Evolutionary conservation across 1,140 invertebrate species (phyloP).

Genomic region (Marisa cornuarietis): DNA sequence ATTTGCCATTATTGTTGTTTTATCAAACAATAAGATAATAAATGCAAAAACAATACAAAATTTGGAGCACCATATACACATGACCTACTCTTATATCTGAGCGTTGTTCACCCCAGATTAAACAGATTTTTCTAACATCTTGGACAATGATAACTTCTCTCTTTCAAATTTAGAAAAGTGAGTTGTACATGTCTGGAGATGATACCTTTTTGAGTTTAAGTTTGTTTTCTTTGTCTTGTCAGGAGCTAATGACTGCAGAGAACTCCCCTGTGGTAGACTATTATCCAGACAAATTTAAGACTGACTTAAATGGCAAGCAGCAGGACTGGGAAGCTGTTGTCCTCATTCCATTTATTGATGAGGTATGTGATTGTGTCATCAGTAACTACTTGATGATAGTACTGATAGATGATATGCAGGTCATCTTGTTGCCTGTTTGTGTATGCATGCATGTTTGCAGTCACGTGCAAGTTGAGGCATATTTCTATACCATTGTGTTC

Average conservation of each 20-base stretch:
- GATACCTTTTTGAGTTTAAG: not conserved
- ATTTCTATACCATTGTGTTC: too few species aligned
- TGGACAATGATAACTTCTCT: too few species aligned
- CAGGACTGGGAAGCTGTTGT: slow-evolving; percentile 99
- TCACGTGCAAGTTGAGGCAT: too few species aligned
- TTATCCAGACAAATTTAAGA: slow-evolving; percentile 90
- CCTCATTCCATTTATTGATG: slow-evolving; percentile 95
- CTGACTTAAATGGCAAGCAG: slow-evolving; percentile 84
- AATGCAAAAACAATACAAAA: too few species aligned
- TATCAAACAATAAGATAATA: too few species aligned
- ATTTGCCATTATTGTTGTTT: too few species aligned
- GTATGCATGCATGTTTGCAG: not conserved
- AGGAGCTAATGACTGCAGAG: slow-evolving; percentile 80
- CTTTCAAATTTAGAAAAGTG: too few species aligned
- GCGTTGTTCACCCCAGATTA: too few species aligned
- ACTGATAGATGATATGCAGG: not conserved
- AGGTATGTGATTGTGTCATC: slow-evolving; percentile 69
- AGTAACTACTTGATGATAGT: not conserved
- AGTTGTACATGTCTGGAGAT: too few species aligned
- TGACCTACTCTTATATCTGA: too few species aligned
- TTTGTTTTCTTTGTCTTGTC: slow-evolving; percentile 39
- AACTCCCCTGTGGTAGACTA: slow-evolving; percentile 87
- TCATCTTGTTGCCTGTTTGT: not conserved
- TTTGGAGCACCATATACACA: too few species aligned
- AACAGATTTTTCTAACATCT: too few species aligned